Evolutionary conservation across 2,113 vertebrate genomes (phyloP).

Genomic region (Python bivittatus): DNA sequence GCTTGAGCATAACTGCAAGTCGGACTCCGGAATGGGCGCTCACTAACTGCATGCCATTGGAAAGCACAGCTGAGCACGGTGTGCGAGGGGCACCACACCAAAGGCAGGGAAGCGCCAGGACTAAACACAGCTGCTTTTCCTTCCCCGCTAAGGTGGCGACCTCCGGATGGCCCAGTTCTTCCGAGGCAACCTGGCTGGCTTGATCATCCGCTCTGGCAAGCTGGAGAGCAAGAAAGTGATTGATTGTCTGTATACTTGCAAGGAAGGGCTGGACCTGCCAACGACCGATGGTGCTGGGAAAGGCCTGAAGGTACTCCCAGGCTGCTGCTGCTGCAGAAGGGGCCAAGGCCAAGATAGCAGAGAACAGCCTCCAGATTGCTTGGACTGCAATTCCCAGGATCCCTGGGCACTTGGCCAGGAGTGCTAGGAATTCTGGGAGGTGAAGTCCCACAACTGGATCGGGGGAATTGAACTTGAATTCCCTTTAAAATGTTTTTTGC

Average conservation of each 20-base stretch:
- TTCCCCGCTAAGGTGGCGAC: constrained; percentile 78
- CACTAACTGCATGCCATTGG: constrained; percentile 90
- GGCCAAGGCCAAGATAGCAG: accelerated
- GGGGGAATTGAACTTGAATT: neutral
- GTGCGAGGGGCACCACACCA: neutral
- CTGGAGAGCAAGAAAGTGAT: constrained; percentile 96
- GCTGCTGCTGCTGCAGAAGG: accelerated
- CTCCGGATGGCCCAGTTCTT: constrained; percentile 93
- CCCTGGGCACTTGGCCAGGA: neutral
- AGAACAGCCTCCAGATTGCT: too few species aligned
- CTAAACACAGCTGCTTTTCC: accelerated
- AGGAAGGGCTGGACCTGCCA: constrained; percentile 92
- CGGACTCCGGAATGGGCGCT: constrained; percentile 63
- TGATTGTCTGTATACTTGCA: constrained; percentile 97
- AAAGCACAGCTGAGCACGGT: constrained; percentile 3
- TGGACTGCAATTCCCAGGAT: neutral
- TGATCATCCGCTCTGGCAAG: constrained; percentile 92
- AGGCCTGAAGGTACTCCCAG: constrained; percentile 83
- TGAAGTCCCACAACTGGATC: neutral
- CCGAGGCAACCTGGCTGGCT: constrained; percentile 89
- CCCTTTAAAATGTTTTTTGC: neutral
- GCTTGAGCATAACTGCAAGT: constrained; percentile 61
- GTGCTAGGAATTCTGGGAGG: neutral
- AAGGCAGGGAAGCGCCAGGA: neutral
- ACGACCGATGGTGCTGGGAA: constrained; percentile 80